Conservation (phyloP, 30 jellyfish, hydroid and myxozoan species). For the Morbakka virulenta region DNA sequence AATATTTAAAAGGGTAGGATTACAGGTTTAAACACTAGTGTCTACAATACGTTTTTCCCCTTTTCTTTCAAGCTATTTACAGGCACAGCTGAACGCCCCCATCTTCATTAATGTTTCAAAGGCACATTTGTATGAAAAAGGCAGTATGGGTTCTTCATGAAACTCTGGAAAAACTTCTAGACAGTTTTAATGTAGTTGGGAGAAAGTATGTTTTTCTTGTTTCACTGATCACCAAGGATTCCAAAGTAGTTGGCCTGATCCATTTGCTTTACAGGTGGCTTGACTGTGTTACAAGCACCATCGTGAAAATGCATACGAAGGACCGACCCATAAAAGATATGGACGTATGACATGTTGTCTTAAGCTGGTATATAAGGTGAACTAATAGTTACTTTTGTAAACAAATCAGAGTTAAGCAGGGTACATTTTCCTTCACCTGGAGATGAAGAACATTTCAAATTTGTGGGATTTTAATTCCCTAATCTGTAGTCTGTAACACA, state of each 20-base stretch:
- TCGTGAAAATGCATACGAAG: conserved; percentile 15
- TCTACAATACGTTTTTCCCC: too few species aligned
- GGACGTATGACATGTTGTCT: conserved; percentile 7
- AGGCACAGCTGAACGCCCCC: too few species aligned
- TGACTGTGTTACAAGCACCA: conserved; percentile 32
- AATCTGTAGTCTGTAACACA: background rate
- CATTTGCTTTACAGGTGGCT: conserved; percentile 21
- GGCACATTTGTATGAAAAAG: too few species aligned
- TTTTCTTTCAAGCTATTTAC: too few species aligned
- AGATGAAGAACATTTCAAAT: conserved; percentile 12
- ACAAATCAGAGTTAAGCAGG: too few species aligned
- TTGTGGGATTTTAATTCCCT: conserved; percentile 5
- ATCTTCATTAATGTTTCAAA: too few species aligned
- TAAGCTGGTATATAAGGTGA: conserved; percentile 7
- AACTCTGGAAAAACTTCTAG: conserved; percentile 25
- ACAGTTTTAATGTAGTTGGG: conserved; percentile 7
- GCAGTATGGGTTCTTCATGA: conserved; percentile 7
- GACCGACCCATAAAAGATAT: conserved; percentile 30
- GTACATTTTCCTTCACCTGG: conserved; percentile 42
- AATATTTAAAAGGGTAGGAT: too few species aligned
- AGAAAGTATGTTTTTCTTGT: conserved; percentile 24
- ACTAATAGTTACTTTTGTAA: too few species aligned
- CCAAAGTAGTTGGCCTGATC: conserved; percentile 24
- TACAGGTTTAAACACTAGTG: too few species aligned
- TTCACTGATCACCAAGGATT: conserved; percentile 30